These are phyloP conservation scores for Bellardia pandia DNA, from an alignment of 2,888 invertebrate species.

Conservation along the genomic window DNA sequence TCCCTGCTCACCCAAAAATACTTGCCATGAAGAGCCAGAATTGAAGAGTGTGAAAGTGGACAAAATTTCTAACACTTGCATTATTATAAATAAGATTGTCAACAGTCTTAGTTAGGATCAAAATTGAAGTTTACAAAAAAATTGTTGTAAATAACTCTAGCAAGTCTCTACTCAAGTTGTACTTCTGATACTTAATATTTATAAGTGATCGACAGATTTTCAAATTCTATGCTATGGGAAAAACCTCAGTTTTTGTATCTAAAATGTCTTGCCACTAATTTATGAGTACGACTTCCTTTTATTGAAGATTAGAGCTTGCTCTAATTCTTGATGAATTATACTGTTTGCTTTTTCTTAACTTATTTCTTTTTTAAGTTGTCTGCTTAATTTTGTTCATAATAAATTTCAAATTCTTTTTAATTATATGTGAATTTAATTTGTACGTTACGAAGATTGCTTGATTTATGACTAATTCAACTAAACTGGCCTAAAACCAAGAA, in stretches of 20 bases:
- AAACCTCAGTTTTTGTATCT: neutral
- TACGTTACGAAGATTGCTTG: slow-evolving; percentile 59
- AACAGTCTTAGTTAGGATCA: too few relatives aligned
- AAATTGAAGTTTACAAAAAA: too few relatives aligned
- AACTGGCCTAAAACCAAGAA: slow-evolving; percentile 31
- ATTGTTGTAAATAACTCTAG: too few relatives aligned
- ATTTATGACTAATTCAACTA: slow-evolving; percentile 69
- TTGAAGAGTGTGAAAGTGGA: too few relatives aligned
- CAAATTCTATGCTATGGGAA: too few relatives aligned
- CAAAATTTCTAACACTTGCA: too few relatives aligned
- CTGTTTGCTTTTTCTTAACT: neutral
- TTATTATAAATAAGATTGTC: too few relatives aligned
- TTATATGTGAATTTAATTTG: slow-evolving; percentile 65
- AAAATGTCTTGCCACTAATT: neutral
- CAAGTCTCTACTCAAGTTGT: too few relatives aligned
- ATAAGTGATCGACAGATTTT: too few relatives aligned
- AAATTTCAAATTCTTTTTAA: slow-evolving; percentile 69
- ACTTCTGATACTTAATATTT: too few relatives aligned
- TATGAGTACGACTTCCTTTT: neutral
- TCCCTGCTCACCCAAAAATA: too few relatives aligned
- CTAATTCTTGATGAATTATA: slow-evolving; percentile 3
- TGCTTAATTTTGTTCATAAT: slow-evolving; percentile 56
- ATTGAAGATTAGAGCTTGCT: slow-evolving; percentile 5
- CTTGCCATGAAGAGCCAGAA: too few relatives aligned
- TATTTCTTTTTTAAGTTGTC: neutral